Conservation (phyloP, 2,888 invertebrate species). For the Tetragonula carbonaria region DNA sequence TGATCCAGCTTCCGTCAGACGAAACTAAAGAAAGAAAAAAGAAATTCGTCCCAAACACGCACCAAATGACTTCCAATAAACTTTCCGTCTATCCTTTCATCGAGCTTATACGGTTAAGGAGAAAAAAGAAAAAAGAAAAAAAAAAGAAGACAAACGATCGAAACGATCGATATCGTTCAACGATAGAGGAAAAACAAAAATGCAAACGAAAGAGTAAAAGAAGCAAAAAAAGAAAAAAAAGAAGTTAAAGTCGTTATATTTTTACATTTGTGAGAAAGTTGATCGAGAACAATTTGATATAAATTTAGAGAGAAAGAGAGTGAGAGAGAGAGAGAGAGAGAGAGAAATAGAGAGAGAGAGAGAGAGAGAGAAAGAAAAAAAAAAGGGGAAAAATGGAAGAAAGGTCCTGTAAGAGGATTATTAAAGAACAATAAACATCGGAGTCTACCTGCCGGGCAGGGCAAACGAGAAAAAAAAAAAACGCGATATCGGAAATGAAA, state of each 20-base stretch:
- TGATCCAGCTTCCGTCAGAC: neutral
- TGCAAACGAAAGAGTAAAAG: neutral
- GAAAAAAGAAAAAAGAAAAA: neutral
- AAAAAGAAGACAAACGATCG: conserved; percentile 10
- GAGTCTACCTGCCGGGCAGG: conserved; percentile 48
- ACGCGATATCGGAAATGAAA: neutral
- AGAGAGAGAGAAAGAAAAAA: neutral
- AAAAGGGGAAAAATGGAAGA: neutral
- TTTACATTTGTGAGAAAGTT: conserved; percentile 49
- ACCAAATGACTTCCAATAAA: neutral
- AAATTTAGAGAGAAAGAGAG: conserved; percentile 4
- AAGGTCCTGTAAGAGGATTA: conserved; percentile 23
- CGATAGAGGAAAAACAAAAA: neutral
- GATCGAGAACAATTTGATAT: conserved; percentile 32
- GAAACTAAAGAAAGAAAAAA: neutral
- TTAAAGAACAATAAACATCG: conserved; percentile 54
- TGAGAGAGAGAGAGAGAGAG: neutral
- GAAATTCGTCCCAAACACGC: neutral
- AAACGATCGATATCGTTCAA: conserved; percentile 28
- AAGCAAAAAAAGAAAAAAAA: neutral
- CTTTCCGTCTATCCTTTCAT: conserved; percentile 38
- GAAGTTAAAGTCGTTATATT: conserved; percentile 48
- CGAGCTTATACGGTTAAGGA: conserved; percentile 60
- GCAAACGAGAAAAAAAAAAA: neutral
- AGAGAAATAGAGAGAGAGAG: neutral